phyloP scores from a whole-genome alignment of 2,888 invertebrate genomes.

The Cremastinae sp. region DNA sequence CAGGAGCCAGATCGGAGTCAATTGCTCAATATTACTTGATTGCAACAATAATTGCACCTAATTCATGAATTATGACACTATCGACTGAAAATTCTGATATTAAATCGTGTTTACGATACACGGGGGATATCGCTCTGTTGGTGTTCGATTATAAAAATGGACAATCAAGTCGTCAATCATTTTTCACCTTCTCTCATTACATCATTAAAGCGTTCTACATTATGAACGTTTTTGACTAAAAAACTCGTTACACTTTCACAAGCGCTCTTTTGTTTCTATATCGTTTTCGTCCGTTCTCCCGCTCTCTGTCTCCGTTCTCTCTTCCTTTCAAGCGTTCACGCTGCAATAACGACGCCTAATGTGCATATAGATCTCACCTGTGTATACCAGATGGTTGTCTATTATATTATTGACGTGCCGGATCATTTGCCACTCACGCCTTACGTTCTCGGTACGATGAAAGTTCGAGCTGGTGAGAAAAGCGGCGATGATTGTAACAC shows the following conservation, averaged over 20 bases:
- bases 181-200: constrained; percentile 48
- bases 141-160: constrained; percentile 25
- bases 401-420: constrained; percentile 51
- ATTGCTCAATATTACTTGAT: no score
- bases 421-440: constrained; percentile 58
- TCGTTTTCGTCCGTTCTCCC: constrained; percentile 1
- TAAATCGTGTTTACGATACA: no score
- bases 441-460: constrained; percentile 52
- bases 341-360: constrained; percentile 40
- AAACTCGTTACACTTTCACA: constrained; percentile 39
- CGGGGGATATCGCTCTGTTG: constrained; percentile 33
- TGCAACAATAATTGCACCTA: no score
- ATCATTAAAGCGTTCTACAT: constrained; percentile 29
- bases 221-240: constrained; percentile 19
- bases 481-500: constrained; percentile 55
- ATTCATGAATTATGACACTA: no score
- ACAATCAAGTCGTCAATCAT: constrained; percentile 52
- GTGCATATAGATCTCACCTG: constrained; percentile 18
- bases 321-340: constrained; percentile 21
- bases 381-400: constrained; percentile 24
- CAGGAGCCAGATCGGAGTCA: no score
- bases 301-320: constrained; percentile 1
- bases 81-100: no score
- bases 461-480: constrained; percentile 55
- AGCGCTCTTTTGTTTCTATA: constrained; percentile 1